Evolutionary conservation across 2,797 vertebrate genomes (phyloP).

Genomic region (Lacerta bilineata): DNA sequence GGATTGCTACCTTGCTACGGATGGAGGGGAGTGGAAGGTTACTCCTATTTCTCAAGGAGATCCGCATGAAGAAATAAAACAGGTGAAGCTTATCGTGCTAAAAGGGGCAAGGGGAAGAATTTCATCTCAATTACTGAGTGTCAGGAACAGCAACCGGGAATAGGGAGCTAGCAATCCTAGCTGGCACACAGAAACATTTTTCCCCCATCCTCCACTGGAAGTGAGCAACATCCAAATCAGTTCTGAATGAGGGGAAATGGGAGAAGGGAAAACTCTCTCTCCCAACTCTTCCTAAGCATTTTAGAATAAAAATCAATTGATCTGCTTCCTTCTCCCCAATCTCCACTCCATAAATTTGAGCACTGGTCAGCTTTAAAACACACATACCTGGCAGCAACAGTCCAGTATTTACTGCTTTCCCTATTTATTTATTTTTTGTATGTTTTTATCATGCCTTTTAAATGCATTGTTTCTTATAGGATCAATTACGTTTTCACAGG

Average conservation of each 20-base stretch:
- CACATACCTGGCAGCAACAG: not conserved
- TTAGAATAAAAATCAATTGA: not conserved
- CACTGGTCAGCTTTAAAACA: not conserved
- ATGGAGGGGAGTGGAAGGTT: not conserved
- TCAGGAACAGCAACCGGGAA: not conserved
- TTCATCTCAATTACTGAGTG: not conserved
- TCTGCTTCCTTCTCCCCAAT: not conserved
- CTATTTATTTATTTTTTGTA: not conserved
- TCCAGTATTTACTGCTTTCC: not conserved
- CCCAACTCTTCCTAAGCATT: not conserved
- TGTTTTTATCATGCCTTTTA: not conserved
- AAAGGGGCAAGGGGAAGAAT: not conserved
- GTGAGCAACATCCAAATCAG: not conserved
- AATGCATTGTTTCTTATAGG: not conserved
- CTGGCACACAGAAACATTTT: not conserved
- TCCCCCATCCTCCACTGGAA: not conserved
- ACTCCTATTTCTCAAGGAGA: not conserved
- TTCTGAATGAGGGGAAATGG: not conserved
- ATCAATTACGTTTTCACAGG: not conserved
- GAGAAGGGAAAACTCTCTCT: not conserved
- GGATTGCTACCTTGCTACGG: not conserved
- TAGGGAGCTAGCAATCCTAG: not conserved
- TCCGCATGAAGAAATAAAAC: not conserved
- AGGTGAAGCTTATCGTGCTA: not conserved
- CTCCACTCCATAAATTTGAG: not conserved